A percentile compares a stretch with the other conserved stretches of the same genome.
These are phyloP conservation scores for Gila robusta DNA, from an alignment of 2,797 vertebrate genomes.

Conservation along the genomic window DNA sequence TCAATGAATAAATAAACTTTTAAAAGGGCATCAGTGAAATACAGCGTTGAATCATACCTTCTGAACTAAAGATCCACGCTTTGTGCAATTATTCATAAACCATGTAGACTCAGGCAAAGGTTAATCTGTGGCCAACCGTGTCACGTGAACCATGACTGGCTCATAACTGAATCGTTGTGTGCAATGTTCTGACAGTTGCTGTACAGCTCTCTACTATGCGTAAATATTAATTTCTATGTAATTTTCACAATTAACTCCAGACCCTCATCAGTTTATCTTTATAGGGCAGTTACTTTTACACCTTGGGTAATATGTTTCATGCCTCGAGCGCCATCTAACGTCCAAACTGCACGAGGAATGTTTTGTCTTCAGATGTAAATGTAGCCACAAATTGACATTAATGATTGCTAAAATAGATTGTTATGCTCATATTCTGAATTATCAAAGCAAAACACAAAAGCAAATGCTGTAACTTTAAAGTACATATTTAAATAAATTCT, in stretches of 20 bases:
- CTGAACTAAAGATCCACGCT: neutral
- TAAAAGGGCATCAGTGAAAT: neutral
- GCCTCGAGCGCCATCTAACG: slow-evolving; percentile 16
- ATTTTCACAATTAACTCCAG: neutral
- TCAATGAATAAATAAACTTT: neutral
- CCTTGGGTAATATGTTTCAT: no score
- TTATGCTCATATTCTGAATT: neutral
- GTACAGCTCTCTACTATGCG: neutral
- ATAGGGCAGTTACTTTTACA: neutral
- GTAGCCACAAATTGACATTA: neutral
- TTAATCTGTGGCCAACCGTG: neutral
- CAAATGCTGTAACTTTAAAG: neutral
- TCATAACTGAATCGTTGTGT: neutral
- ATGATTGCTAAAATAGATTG: neutral
- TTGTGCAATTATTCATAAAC: neutral
- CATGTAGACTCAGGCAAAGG: neutral
- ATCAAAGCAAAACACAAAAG: neutral
- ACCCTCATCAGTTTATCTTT: neutral
- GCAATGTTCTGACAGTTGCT: neutral
- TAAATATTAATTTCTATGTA: neutral
- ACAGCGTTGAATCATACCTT: neutral
- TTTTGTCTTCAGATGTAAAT: neutral
- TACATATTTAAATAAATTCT: neutral
- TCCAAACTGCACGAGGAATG: neutral
- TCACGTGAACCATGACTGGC: neutral